A percentile compares a stretch with the other conserved stretches of the same genome.
Conservation (phyloP, 2,888 invertebrate genomes). For the Epistrophella euchroma region DNA sequence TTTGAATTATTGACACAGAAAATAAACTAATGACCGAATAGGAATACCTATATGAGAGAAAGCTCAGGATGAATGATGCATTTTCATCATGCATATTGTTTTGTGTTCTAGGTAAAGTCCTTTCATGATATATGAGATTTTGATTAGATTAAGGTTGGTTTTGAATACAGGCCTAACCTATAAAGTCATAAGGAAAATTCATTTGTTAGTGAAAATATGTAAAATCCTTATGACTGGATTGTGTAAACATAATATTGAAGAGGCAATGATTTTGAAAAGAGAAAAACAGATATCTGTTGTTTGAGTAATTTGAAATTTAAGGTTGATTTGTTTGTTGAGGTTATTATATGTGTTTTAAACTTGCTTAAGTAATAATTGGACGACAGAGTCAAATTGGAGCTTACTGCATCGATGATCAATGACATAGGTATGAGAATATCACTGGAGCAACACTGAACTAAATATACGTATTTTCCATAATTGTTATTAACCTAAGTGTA, state of each 20-base stretch:
- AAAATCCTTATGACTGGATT: background rate
- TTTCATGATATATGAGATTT: slow-evolving; percentile 51
- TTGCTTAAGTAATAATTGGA: too few species aligned
- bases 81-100: background rate
- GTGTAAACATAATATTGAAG: background rate
- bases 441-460: too few species aligned
- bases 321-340: background rate
- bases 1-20: slow-evolving; percentile 29
- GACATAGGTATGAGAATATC: too few species aligned
- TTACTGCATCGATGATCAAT: too few species aligned
- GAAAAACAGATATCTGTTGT: background rate
- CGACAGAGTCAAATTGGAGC: too few species aligned
- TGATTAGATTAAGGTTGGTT: slow-evolving; percentile 41
- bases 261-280: background rate
- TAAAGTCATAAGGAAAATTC: background rate
- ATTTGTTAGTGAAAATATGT: background rate
- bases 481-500: too few species aligned
- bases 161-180: background rate
- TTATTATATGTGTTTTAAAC: too few species aligned
- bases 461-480: too few species aligned
- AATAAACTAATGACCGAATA: slow-evolving; percentile 19
- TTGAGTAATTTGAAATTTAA: background rate
- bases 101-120: background rate
- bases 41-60: background rate
- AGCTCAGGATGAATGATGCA: slow-evolving; percentile 15